A percentile compares a stretch with the other conserved stretches of the same genome.
Evolutionary conservation across 1,140 invertebrate genomes (phyloP).

Genomic region (Arion vulgaris): DNA sequence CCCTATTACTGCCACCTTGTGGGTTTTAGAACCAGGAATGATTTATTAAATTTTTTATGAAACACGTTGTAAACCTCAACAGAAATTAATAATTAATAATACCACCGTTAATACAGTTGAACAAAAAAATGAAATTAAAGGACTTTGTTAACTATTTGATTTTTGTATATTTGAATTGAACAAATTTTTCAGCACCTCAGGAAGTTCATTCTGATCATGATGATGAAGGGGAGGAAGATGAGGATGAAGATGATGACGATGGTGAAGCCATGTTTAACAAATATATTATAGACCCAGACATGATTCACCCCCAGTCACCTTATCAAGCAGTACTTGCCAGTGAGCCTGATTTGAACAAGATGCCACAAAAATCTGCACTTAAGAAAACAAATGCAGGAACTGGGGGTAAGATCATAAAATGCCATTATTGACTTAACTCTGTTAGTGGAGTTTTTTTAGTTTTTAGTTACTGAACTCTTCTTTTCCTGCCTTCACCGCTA

Average conservation of each 20-base stretch:
- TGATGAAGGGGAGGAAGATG: constrained; percentile 37
- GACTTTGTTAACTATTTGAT: too few relatives aligned
- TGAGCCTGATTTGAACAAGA: constrained; percentile 65
- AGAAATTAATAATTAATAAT: too few relatives aligned
- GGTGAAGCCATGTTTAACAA: constrained; percentile 16
- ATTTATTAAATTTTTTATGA: too few relatives aligned
- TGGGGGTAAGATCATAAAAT: not conserved
- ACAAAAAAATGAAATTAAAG: too few relatives aligned
- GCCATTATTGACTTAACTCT: too few relatives aligned
- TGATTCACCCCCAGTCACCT: constrained; percentile 38
- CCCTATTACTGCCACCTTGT: too few relatives aligned
- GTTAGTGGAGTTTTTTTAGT: too few relatives aligned
- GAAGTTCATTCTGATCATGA: constrained; percentile 38
- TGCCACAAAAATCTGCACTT: constrained; percentile 70
- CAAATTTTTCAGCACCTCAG: constrained; percentile 22
- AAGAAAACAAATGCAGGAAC: constrained; percentile 45
- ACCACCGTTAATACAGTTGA: too few relatives aligned
- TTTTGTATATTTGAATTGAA: not conserved
- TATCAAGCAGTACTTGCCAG: constrained; percentile 58
- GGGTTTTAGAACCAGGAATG: too few relatives aligned
- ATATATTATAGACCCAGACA: constrained; percentile 35
- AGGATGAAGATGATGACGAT: constrained; percentile 43
- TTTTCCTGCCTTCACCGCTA: too few relatives aligned
- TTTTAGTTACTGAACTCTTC: too few relatives aligned
- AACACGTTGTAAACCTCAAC: too few relatives aligned